Evolutionary conservation across 2,797 vertebrate species (phyloP).

Genomic region (Psittacula echo): DNA sequence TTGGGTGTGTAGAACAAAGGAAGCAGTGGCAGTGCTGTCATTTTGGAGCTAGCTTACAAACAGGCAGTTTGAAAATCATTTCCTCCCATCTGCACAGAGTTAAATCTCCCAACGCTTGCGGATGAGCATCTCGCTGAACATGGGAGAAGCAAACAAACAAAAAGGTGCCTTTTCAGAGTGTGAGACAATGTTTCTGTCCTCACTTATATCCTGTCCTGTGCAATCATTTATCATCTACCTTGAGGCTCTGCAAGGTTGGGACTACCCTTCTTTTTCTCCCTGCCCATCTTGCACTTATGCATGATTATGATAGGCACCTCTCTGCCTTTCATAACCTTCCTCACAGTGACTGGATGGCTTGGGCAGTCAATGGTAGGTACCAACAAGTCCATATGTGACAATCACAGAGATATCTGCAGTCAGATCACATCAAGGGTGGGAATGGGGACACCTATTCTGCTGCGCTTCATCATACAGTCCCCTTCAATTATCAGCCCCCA

Average conservation of each 20-base stretch:
- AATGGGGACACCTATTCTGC: background rate
- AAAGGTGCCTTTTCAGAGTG: background rate
- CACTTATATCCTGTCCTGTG: background rate
- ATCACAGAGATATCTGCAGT: background rate
- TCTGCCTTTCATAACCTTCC: background rate
- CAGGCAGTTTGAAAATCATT: conserved; percentile 45
- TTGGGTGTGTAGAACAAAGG: conserved; percentile 73
- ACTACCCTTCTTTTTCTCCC: background rate
- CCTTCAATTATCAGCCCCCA: background rate
- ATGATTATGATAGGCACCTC: fast-evolving
- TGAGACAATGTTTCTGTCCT: background rate
- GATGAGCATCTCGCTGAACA: background rate
- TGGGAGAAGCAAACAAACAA: background rate
- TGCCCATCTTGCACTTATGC: background rate
- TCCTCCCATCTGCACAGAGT: conserved; percentile 29
- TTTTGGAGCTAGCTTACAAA: conserved; percentile 57
- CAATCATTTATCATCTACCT: background rate
- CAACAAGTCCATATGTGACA: background rate
- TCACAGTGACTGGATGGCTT: background rate
- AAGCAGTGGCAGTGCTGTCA: conserved; percentile 18
- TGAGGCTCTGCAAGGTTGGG: background rate
- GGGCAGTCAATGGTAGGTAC: background rate
- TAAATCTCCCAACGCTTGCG: background rate
- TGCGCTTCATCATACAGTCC: background rate
- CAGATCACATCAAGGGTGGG: background rate